Evolutionary conservation across 92 coral and sea anemone species (phyloP).

Genomic region (Siderastrea siderea): DNA sequence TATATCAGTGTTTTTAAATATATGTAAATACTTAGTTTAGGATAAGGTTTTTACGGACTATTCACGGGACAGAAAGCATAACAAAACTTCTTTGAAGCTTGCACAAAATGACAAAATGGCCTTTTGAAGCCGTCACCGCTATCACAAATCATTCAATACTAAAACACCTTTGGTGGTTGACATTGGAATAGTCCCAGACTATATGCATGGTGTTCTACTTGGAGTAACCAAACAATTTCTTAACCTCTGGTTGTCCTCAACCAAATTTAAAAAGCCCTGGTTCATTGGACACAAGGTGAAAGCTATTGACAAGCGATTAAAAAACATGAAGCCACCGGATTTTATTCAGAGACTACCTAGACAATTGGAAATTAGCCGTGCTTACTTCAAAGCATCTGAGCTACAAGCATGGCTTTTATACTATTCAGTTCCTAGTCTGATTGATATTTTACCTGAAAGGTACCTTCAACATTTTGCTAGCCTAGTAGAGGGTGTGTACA

Average conservation of each 20-base stretch:
- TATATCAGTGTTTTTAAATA: too few relatives aligned
- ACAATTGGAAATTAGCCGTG: conserved; percentile 40
- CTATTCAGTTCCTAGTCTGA: conserved; percentile 68
- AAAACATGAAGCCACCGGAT: conserved; percentile 60
- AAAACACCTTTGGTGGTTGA: too few relatives aligned
- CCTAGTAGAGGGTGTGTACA: too few relatives aligned
- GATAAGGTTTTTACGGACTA: too few relatives aligned
- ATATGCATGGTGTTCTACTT: conserved; percentile 66
- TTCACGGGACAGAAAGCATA: too few relatives aligned
- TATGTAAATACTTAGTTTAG: too few relatives aligned
- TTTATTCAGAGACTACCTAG: conserved; percentile 61
- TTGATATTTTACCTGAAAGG: conserved; percentile 58
- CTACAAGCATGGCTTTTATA: conserved; percentile 69
- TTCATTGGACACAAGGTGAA: conserved; percentile 55
- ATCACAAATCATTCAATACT: too few relatives aligned
- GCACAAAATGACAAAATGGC: too few relatives aligned
- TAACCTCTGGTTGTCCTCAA: conserved; percentile 58
- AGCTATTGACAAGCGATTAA: conserved; percentile 47
- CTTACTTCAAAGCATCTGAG: conserved; percentile 75
- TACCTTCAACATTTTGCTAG: conserved; percentile 68
- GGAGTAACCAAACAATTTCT: conserved; percentile 60
- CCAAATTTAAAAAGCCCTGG: conserved; percentile 42
- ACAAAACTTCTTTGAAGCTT: too few relatives aligned
- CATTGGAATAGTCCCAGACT: conserved; percentile 70
- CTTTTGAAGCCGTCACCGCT: too few relatives aligned